A percentile compares a stretch with the other conserved stretches of the same genome.
Conservation (phyloP, 2,797 vertebrate genomes). For the Margarornis squamiger region DNA sequence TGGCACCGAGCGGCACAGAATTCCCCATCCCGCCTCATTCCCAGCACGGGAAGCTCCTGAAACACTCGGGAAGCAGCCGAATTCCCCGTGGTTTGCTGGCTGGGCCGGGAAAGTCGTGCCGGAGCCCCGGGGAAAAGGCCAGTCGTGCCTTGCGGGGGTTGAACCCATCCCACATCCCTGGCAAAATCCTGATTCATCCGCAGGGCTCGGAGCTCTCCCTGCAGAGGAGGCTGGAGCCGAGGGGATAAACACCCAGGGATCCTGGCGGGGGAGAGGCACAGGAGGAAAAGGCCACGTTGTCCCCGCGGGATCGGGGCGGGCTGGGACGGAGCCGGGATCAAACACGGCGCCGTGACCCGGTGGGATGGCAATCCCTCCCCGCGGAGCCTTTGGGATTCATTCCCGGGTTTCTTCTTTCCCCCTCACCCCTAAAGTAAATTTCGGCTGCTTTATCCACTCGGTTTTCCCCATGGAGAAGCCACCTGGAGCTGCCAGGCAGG, state of each 20-base stretch:
- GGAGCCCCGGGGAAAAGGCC: not conserved
- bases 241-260: not conserved
- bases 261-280: not conserved
- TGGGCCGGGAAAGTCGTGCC: not conserved
- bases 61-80: not conserved
- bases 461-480: not conserved
- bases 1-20: not conserved
- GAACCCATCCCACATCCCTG: constrained; percentile 12
- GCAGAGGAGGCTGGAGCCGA: not conserved
- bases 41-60: not conserved
- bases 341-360: not conserved
- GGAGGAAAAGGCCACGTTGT: not conserved
- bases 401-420: not conserved
- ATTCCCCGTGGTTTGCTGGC: not conserved
- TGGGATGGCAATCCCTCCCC: not conserved
- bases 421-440: not conserved
- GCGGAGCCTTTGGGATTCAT: not conserved
- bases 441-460: not conserved
- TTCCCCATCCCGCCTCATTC: not conserved
- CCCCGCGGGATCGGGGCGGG: not conserved
- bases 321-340: not conserved
- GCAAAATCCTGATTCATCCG: constrained; percentile 31
- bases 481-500: not conserved
- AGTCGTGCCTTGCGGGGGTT: not conserved
- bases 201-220: not conserved